Evolutionary conservation across 35 echinoderm and acorn worm genomes (phyloP).

Genomic region (Amphiura filiformis): DNA sequence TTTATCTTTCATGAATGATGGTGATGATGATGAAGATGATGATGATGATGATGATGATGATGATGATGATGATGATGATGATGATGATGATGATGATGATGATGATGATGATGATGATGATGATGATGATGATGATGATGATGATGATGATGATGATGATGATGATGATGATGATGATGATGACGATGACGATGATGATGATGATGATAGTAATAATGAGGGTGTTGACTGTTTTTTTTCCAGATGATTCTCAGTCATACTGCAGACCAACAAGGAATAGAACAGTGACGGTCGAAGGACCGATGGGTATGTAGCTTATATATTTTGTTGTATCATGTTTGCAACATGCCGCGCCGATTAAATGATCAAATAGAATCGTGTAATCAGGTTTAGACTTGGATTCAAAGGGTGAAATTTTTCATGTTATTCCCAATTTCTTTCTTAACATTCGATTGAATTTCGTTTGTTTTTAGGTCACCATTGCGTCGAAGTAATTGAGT

Average conservation of each 20-base stretch:
- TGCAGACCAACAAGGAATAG: conserved; percentile 33
- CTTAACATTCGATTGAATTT: too few species aligned
- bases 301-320: conserved; percentile 31
- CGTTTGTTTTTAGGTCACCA: conserved; percentile 11
- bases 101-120: not conserved
- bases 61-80: not conserved
- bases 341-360: too few species aligned
- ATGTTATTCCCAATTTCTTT: too few species aligned
- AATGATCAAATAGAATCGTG: too few species aligned
- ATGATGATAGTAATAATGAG: too few species aligned
- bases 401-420: too few species aligned
- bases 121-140: not conserved
- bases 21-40: not conserved
- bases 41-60: not conserved
- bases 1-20: too few species aligned
- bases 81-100: not conserved
- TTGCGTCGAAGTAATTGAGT: conserved; percentile 26
- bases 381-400: too few species aligned
- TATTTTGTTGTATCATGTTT: too few species aligned
- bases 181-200: not conserved
- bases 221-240: too few species aligned
- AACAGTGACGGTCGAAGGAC: conserved; percentile 42
- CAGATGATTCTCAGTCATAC: conserved; percentile 8
- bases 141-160: not conserved
- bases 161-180: not conserved